Evolutionary conservation across 2,113 vertebrate species (phyloP).

Genomic region (Lonchura striata): DNA sequence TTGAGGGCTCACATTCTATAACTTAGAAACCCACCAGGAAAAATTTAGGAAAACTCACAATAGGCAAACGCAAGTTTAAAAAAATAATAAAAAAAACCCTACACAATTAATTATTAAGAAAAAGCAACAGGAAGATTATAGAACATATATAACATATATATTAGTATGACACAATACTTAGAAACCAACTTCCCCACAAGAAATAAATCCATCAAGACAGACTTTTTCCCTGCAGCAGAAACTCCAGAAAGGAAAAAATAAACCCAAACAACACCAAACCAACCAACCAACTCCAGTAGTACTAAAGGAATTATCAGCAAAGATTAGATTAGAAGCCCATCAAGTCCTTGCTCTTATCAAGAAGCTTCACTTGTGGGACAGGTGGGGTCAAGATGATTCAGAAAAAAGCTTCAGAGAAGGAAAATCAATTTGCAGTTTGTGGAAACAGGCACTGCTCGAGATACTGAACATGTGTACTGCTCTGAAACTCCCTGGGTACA

Average conservation of each 20-base stretch:
- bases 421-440: not conserved
- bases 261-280: not conserved
- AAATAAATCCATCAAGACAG: not conserved
- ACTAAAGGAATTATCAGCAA: not conserved
- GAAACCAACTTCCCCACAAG: not conserved
- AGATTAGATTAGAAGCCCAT: not conserved
- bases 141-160: rapidly evolving
- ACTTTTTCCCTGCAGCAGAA: not conserved
- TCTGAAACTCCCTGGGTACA: not conserved
- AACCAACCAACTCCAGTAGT: not conserved
- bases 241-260: rapidly evolving
- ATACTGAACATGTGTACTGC: not conserved
- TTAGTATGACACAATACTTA: not conserved
- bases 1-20: rapidly evolving
- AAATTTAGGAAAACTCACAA: not conserved
- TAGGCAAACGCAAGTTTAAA: not conserved
- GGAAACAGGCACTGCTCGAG: not conserved
- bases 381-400: not conserved
- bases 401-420: not conserved
- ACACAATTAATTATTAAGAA: not conserved
- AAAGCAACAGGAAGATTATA: not conserved
- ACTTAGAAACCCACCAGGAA: not conserved
- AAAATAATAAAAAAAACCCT: too few relatives aligned
- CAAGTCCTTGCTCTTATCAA: not conserved
- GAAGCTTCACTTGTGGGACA: not conserved